Base-by-base conservation (phyloP, 2,113 vertebrate genomes). In the Trochalopteron elliotii region DNA sequence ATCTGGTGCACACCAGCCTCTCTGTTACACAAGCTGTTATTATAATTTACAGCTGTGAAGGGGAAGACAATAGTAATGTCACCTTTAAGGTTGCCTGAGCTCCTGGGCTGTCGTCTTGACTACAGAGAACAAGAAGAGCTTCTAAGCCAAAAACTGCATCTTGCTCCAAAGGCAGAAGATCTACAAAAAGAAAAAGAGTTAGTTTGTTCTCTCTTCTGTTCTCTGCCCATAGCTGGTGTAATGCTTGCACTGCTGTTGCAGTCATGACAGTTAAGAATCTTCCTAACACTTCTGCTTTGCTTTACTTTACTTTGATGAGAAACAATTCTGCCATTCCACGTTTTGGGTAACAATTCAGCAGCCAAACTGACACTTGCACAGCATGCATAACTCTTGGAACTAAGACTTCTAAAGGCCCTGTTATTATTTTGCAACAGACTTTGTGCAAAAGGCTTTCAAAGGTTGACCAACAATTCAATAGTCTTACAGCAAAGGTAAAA, bases 31-130 rank as follows among this genome's bases (percentile, higher is more conserved):
- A 70, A 70, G 27, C 27, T 57, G 24, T 25, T 49, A 68, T 21
- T 50, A 0, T 2, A 78, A 39, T 5, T 50, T 59, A 28, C 2
- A 88, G 63, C 35, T 83, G 24, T 56, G 64, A 70, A 68, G 14
- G 9, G 53, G 9, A 93, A 89, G 9, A 90, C 37, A 93, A 83
- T 6, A 90, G 11, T 30, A 76, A 55, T 12, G 45, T 97, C 96
- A 99, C 99, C 99, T 99, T 99, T 89, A 99, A 98, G 22, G 98
- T 99, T 42, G 98, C 98, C 96, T 99, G 99, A 84, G 98, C 98
- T 89, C 98, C 97, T 47, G 98, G 83, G 93, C 98, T 98, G 83
- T 98, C 98, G 93, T 99, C 99, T 97, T 99, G 99, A 96, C 99
- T 99, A 97, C 99, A 99, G 57, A 99, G 98, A 94, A 99, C 98